A percentile compares a stretch with the other conserved stretches of the same genome.
phyloP scores from a whole-genome alignment of 2,797 vertebrate genomes.

The Smutsia temminckii region DNA sequence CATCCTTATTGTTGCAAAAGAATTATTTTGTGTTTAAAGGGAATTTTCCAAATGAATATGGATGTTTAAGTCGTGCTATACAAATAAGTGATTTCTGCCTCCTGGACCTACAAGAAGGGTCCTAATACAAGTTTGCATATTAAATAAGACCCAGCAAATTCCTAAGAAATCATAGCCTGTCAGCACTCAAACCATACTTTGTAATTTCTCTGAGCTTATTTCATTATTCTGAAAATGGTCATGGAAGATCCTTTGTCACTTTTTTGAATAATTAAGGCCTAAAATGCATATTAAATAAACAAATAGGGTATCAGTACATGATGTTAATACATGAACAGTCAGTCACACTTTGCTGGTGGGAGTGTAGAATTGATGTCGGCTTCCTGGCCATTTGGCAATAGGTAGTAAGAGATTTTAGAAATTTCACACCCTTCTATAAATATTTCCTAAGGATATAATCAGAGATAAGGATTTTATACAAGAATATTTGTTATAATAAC shows the following conservation, averaged over 20 bases:
- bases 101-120: not conserved
- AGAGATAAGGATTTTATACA: not conserved
- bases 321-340: not conserved
- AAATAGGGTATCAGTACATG: not conserved
- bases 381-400: not conserved
- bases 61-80: not conserved
- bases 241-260: not conserved
- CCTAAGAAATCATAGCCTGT: not conserved
- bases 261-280: conserved; percentile 13
- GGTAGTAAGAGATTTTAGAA: not conserved
- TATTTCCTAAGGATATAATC: not conserved
- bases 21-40: not conserved
- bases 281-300: not conserved
- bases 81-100: not conserved
- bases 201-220: not conserved
- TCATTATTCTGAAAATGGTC: conserved; percentile 25
- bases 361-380: not conserved
- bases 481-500: not conserved
- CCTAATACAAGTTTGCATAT: not conserved
- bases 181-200: not conserved
- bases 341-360: not conserved
- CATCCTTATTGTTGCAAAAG: not conserved
- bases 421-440: not conserved
- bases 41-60: conserved; percentile 17
- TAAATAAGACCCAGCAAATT: not conserved